These are phyloP conservation scores for Ornithoptera priamus DNA, from an alignment of 2,888 invertebrate species.

Conservation along the genomic window DNA sequence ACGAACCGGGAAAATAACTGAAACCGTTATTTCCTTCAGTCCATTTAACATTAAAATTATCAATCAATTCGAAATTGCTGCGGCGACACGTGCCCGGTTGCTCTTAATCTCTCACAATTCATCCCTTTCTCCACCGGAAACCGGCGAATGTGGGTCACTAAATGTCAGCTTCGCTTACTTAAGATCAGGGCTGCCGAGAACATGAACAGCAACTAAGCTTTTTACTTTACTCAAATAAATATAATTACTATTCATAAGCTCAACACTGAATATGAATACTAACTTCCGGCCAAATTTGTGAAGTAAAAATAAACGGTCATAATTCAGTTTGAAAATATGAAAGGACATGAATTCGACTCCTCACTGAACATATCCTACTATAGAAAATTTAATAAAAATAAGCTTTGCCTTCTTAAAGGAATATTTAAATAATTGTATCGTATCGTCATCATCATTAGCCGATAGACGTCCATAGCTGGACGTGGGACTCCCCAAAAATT, in stretches of 20 bases:
- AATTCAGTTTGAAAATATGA: too few species aligned
- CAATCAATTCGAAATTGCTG: conserved; percentile 23
- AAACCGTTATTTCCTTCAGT: conserved; percentile 14
- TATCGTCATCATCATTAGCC: too few species aligned
- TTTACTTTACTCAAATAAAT: neutral
- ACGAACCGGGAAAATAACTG: conserved; percentile 10
- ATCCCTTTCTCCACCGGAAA: conserved; percentile 27
- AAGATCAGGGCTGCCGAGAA: conserved; percentile 13
- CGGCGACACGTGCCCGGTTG: conserved; percentile 25
- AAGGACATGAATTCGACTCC: too few species aligned
- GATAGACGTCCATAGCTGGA: too few species aligned
- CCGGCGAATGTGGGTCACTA: conserved; percentile 22
- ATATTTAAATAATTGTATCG: too few species aligned
- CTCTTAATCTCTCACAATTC: conserved; percentile 20
- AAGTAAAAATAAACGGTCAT: too few species aligned
- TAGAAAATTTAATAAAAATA: too few species aligned
- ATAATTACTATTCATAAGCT: neutral
- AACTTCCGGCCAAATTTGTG: too few species aligned
- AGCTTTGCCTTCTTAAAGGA: too few species aligned
- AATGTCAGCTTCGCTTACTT: conserved; percentile 25
- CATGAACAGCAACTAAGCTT: neutral
- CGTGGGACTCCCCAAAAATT: too few species aligned
- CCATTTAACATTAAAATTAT: conserved; percentile 28
- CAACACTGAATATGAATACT: too few species aligned
- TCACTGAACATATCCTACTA: too few species aligned